Evolutionary conservation across 2,888 invertebrate species (phyloP), one percentile per base, ranked within the genome.

Genomic region (Tenthredo scrophulariae): DNA sequence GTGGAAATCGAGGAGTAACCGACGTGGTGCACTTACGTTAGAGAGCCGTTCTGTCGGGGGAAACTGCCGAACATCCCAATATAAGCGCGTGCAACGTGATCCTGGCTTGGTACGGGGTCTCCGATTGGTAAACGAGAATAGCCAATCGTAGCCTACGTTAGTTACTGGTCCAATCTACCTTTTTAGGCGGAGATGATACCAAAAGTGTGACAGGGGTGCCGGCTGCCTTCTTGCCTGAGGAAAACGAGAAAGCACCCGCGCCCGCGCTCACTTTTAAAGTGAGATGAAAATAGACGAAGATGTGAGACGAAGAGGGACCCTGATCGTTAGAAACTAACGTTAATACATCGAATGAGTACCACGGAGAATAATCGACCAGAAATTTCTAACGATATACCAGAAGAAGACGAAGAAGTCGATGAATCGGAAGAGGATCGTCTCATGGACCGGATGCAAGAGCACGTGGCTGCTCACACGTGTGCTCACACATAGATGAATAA

Each of bases 31-130:
- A 98, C 98, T 98, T 97, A 98, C 98, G 97, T 97, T 97, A 96
- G 96, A 97, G 97, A 97, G 98, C 97, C 97, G 97, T 97, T 98
- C 98, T 98, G 98, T 97, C 96, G 96, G 96, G 96, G 95, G 95
- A 95, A 95, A 95, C 95, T 95, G 95, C 94, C 95, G 94, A 93
- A 93, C 93, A 94, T 94, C 95, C 95, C 95, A 95, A 96, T 97
- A 96, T 97, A 97, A 97, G 96, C 96, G 94, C 94, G 94, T 95
- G 97, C 95, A 96, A 97, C 95, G 96, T 96, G 96, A 97, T 96
- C 96, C 96, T 94, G 93, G 93, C 90, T 92, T 94, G 93, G 93
- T 94, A 94, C 93, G 92, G 88, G 90, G 84, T 54, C 75, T 18
- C 29, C 85, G 91, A 95, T 95, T 95, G 95, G 95, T 85, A 88